Conservation (phyloP, 2,113 vertebrate species). For the Lepisosteus osseus region DNA sequence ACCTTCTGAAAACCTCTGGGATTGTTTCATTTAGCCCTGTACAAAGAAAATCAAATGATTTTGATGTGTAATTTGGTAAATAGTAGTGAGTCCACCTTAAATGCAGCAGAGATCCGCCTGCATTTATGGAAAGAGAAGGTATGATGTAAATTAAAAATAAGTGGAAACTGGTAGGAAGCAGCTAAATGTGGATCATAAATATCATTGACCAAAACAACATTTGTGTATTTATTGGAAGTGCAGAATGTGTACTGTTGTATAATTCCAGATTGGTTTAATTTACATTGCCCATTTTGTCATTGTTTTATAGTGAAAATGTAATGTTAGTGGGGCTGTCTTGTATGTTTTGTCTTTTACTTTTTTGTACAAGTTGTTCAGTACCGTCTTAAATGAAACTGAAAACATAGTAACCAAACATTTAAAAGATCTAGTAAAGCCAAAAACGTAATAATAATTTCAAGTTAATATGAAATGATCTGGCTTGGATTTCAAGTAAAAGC, state of each 20-base stretch:
- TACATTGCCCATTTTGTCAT: constrained; percentile 50
- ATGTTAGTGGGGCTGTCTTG: constrained; percentile 87
- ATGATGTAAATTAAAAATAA: constrained; percentile 20
- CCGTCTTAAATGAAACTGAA: constrained; percentile 92
- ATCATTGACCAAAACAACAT: constrained; percentile 83
- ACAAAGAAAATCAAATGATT: constrained; percentile 82
- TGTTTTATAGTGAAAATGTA: constrained; percentile 86
- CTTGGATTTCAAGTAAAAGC: constrained; percentile 92
- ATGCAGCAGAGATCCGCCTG: constrained; percentile 76
- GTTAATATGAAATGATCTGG: constrained; percentile 96
- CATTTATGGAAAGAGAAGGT: constrained; percentile 72
- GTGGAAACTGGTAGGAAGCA: constrained; percentile 85
- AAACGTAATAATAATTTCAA: constrained; percentile 89
- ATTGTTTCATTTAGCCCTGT: constrained; percentile 93
- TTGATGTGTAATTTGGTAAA: constrained; percentile 84
- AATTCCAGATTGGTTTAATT: constrained; percentile 62
- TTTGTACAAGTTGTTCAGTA: constrained; percentile 81
- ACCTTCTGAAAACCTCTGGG: constrained; percentile 99
- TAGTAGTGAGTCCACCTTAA: constrained; percentile 75
- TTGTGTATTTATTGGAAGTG: constrained; percentile 92
- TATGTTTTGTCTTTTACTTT: constrained; percentile 76
- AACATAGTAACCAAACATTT: constrained; percentile 97
- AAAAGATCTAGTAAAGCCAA: constrained; percentile 99
- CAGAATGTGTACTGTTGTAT: constrained; percentile 91
- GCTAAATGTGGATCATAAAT: constrained; percentile 83